Conservation (phyloP, 23 tunicate genomes). For the Corella eumyota region DNA sequence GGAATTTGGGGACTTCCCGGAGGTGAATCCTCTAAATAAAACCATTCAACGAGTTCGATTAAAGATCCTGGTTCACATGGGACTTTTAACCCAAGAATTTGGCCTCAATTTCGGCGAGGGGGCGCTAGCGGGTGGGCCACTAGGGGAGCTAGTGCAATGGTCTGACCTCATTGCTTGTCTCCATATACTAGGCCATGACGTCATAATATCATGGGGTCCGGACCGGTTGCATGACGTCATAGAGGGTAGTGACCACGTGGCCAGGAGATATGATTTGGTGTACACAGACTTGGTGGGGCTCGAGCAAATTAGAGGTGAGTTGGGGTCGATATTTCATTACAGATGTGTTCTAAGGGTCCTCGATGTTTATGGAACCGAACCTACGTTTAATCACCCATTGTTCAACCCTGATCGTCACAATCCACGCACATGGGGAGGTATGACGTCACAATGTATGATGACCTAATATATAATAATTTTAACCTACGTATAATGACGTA, state of each 20-base stretch:
- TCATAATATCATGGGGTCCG: slow-evolving; percentile 80
- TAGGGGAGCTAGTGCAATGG: slow-evolving; percentile 97
- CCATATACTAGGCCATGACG: slow-evolving; percentile 72
- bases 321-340: slow-evolving; percentile 69
- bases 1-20: no score
- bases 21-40: no score
- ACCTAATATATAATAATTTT: no score
- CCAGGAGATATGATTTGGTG: slow-evolving; percentile 56
- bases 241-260: slow-evolving; percentile 20
- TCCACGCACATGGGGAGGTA: slow-evolving; percentile 80
- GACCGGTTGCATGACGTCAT: slow-evolving; percentile 39
- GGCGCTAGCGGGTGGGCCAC: slow-evolving; percentile 75
- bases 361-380: slow-evolving; percentile 96
- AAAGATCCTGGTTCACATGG: slow-evolving; percentile 83
- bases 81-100: slow-evolving; percentile 61
- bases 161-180: slow-evolving; percentile 54
- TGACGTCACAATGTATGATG: neutral
- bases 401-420: slow-evolving; percentile 34
- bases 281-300: slow-evolving; percentile 76
- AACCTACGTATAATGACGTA: no score
- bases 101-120: slow-evolving; percentile 79
- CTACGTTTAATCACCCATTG: slow-evolving; percentile 75
- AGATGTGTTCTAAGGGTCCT: slow-evolving; percentile 65
- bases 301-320: slow-evolving; percentile 30
- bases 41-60: no score